phyloP scores from a whole-genome alignment of 2,888 invertebrate species.

The Pristionchus mayeri region DNA sequence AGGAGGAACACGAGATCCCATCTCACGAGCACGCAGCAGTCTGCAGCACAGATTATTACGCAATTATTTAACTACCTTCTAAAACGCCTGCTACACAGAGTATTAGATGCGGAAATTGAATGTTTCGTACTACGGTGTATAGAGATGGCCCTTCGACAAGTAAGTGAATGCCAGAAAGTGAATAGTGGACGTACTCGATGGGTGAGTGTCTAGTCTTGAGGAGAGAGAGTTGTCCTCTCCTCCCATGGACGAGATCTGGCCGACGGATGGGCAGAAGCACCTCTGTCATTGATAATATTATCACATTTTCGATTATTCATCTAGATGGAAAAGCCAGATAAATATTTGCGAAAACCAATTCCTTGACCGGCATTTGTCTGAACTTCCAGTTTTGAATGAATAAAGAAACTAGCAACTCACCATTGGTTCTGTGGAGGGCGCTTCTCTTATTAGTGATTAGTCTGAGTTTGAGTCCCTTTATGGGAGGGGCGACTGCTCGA shows the following conservation, averaged over 20 bases:
- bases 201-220: not conserved
- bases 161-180: no score
- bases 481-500: slow-evolving; percentile 51
- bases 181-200: slow-evolving; percentile 21
- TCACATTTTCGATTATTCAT: not conserved
- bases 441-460: slow-evolving; percentile 2
- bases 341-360: not conserved
- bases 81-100: no score
- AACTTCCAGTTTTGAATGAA: no score
- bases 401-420: not conserved
- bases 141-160: no score
- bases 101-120: no score
- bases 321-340: not conserved
- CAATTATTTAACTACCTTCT: no score
- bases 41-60: no score
- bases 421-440: slow-evolving; percentile 30
- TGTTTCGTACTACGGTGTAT: no score
- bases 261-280: not conserved
- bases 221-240: not conserved
- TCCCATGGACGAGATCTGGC: slow-evolving; percentile 10
- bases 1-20: slow-evolving; percentile 47
- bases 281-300: not conserved
- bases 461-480: slow-evolving; percentile 45
- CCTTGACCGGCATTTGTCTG: no score
- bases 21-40: slow-evolving; percentile 54